Evolutionary conservation across 2,113 vertebrate genomes (phyloP), one percentile per base, ranked within the genome.

Genomic region (Aythya baeri): DNA sequence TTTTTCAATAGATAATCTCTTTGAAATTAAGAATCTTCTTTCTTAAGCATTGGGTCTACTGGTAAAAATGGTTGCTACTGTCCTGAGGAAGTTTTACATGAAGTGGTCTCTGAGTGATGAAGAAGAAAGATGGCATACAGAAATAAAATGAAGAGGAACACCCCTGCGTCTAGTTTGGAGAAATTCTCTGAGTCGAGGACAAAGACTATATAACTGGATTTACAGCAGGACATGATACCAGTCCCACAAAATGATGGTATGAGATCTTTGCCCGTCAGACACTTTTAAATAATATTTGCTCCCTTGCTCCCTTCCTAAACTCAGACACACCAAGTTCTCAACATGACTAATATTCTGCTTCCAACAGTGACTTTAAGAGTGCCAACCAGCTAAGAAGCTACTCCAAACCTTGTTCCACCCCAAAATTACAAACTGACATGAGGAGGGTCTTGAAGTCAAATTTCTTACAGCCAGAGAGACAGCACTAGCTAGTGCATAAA

Each of bases 201-300:
- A 6, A 92, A 67, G n/a, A 29, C 25, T 82, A 17, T 2, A 25
- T 32, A 17, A 34, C 34, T 73, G 41, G 9, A 50, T 41, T 17
- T 81, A 25, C 9, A 74, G 9, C 14, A 67, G 8, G 9, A 41
- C 13, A 25, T n/a, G 27, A 8, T 11, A 34, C 4, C 31, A 55
- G 22, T 32, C 7, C 31, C 49, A 43, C 8, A 26, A 43, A 68
- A 58, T 0, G 1, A 0, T 36, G n/a, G 20, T 13, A 29, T 6
- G 70, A 54, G 8, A 9, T 63, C 17, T 72, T 10, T 76, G 31
- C 11, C 17, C 34, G 11, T 82, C 21, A 27, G 58, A 17, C 17
- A 58, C 5, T 2, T n/a, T 11, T 52, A 73, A 72, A 5, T 11
- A 82, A 49, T 7, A 27, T 31, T 75, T 70, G 23, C 4, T 66